These are phyloP conservation scores for Exocentrus adspersus DNA, from an alignment of 2,888 invertebrate genomes.

Conservation along the genomic window DNA sequence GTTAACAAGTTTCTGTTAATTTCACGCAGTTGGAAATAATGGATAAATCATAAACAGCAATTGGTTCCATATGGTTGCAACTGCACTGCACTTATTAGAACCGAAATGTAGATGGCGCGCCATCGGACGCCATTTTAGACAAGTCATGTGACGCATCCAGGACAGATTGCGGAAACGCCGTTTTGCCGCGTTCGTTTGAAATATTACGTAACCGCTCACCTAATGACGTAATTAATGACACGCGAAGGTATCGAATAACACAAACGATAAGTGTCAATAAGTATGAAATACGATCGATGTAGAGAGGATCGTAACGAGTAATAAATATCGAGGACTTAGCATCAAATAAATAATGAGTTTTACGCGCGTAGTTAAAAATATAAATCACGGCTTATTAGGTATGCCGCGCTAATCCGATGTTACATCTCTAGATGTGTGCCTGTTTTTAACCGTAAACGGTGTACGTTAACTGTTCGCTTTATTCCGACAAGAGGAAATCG, in stretches of 20 bases:
- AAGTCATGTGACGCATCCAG: too few species aligned
- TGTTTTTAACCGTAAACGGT: neutral
- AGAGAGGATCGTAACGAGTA: slow-evolving; percentile 21
- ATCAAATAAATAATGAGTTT: slow-evolving; percentile 30
- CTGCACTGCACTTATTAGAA: too few species aligned
- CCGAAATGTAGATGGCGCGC: too few species aligned
- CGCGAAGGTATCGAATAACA: slow-evolving; percentile 35
- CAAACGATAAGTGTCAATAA: slow-evolving; percentile 39
- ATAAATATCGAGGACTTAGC: slow-evolving; percentile 29
- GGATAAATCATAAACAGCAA: too few species aligned
- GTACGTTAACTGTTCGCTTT: too few species aligned
- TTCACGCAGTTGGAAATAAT: too few species aligned
- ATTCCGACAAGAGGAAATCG: too few species aligned
- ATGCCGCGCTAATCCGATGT: slow-evolving; percentile 24
- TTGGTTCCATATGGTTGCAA: too few species aligned
- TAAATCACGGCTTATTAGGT: slow-evolving; percentile 29
- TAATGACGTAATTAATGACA: slow-evolving; percentile 26
- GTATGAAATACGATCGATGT: slow-evolving; percentile 39
- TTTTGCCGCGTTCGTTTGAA: neutral
- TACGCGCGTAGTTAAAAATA: slow-evolving; percentile 26
- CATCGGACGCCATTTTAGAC: too few species aligned
- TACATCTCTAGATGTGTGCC: neutral
- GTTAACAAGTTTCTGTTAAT: too few species aligned
- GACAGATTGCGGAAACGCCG: neutral
- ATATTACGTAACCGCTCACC: slow-evolving; percentile 3